Conservation (phyloP, 2,888 invertebrate genomes). For the Pseudococcus viburni region DNA sequence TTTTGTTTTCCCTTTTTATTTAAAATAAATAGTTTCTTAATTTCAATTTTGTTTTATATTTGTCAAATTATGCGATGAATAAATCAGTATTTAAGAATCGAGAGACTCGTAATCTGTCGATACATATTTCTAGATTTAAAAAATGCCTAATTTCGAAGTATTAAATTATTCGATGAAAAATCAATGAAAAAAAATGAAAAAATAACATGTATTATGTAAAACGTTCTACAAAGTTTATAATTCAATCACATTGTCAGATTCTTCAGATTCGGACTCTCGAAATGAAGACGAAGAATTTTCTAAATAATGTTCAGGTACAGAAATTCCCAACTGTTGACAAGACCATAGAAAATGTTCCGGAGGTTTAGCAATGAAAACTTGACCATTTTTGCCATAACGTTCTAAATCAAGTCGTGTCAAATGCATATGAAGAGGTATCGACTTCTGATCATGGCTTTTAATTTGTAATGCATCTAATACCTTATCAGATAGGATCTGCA, state of each 20-base stretch:
- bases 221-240: not conserved
- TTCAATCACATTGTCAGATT: not conserved
- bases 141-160: not conserved
- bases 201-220: not conserved
- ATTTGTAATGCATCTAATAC: constrained; percentile 45
- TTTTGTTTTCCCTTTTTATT: constrained; percentile 54
- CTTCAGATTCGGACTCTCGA: not conserved
- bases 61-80: not conserved
- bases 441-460: not conserved
- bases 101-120: not conserved
- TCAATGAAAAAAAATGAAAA: not conserved
- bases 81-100: not conserved
- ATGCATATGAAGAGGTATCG: constrained; percentile 61
- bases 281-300: not conserved
- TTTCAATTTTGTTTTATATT: not conserved
- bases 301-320: constrained; percentile 56
- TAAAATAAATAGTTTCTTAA: constrained; percentile 53
- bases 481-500: constrained; percentile 9
- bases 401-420: not conserved
- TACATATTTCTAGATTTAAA: not conserved
- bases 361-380: constrained; percentile 46
- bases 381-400: not conserved
- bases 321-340: constrained; percentile 46
- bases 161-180: not conserved
- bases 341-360: constrained; percentile 56